Evolutionary conservation across 2,113 vertebrate species (phyloP), one percentile per base, ranked within the genome.

Genomic region (Sorex araneus): DNA sequence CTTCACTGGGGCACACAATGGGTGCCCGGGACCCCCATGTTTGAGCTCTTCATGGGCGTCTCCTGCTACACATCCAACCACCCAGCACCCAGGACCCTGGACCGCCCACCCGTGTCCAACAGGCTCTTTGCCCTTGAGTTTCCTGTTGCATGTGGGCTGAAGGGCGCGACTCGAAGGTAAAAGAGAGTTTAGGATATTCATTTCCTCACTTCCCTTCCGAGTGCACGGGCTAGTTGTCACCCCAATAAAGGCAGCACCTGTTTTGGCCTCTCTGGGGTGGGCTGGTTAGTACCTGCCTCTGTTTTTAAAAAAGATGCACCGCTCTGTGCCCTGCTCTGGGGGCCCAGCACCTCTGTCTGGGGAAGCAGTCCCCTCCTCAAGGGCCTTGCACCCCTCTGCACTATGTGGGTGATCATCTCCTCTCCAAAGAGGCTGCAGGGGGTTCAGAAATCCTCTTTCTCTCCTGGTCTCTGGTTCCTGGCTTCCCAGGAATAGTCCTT

Each of bases 191-290:
- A 28, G n/a, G 54, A 8, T 23, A 9, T 19, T 9, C 11, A 0
- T 8, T 30, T 4, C 2, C 8, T 5, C 2, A 1, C 2, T 43
- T 15, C 1, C 70, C 3, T 57, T 32, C 8, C 4, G 3, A 18
- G 32, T 4, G 34, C 27, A 8, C 1, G 4, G 50, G 18, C 25
- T 76, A 32, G 18, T 6, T 81, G 11, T 70, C 40, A 6, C 25
- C 40, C 21, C 63, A 11, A 1, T 2, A 27, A 5, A 34, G 2
- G 0, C 16, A 66, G 16, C 63, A 28, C 27, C 15, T 43, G 19
- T 19, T 27, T 69, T 60, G 28, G 25, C n/a, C 18, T 40, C 23
- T 66, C 64, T 54, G 28, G 84, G 34, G 27, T 54, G 25, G 87
- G 34, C 18, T 54, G 15, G 64, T 63, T 12, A 66, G 60, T 25